Evolutionary conservation across 2,888 invertebrate species (phyloP), one percentile per base, ranked within the genome.

Genomic region (Agrilus cyanescens): DNA sequence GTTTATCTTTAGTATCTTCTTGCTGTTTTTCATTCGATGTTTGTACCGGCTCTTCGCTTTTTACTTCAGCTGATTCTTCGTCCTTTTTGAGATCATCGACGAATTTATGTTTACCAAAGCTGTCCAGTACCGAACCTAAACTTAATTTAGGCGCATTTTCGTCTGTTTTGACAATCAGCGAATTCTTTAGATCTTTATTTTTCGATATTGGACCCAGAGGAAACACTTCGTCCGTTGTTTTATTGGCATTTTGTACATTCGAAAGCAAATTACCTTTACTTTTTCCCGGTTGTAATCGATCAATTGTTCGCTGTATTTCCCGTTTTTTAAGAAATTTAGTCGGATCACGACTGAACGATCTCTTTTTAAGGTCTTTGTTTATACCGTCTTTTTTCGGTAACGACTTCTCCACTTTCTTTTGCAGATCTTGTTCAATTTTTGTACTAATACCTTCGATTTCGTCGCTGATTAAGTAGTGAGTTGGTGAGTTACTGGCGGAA

Each of bases 191-290:
- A 48, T 78, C 79, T 50, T 77, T 78, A 10, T 67, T 59, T 66
- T 78, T 82, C 38, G 69, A 71, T 12, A 66, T 54, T 10, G 71
- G 66, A 5, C 75, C 76, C 12, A 71, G 56, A 3, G 76, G 73
- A 34, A 71, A 65, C 1, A 69, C 54, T 57, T 81, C 81, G 52
- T 82, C 81, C 12, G 68, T 54, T 25, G 10, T 25, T 59, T 76
- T 76, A 48, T 73, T 71, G 1, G 68, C 57, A 54, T 72, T 76
- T 51, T 69, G 71, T 16, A 78, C 71, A 58, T 82, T 86, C 32
- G 83, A 78, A 18, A 88, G 69, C 14, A 89, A 69, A 67, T 88
- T 89, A 1, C 88, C 88, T 70, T 89, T 89, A 57, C 87, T 82
- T 65, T 89, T 88, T 0, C 88, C 88, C 1, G 87, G 87, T 56